Conservation (phyloP, 2,113 vertebrate genomes). For the Ovis aries region DNA sequence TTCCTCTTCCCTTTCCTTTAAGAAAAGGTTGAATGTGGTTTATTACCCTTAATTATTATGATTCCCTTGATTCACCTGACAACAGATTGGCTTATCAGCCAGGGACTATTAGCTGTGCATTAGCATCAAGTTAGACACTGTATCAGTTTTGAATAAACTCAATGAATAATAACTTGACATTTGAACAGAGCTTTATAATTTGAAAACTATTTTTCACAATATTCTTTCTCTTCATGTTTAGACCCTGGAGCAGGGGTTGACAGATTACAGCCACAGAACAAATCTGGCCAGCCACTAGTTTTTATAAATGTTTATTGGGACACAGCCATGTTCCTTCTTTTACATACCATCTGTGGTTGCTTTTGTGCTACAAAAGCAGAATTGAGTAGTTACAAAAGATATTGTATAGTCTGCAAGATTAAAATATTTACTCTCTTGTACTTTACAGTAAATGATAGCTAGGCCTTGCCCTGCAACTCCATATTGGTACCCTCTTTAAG, state of each 20-base stretch:
- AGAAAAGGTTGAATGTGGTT: constrained; percentile 9
- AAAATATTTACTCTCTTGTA: not conserved
- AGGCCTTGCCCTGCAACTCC: not conserved
- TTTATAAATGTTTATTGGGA: not conserved
- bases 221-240: not conserved
- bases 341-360: not conserved
- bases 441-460: not conserved
- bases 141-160: not conserved
- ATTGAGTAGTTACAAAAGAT: not conserved
- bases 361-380: not conserved
- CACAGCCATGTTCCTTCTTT: not conserved
- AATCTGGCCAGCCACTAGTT: not conserved
- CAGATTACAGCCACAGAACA: not conserved
- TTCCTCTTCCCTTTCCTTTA: constrained; percentile 21
- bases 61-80: not conserved
- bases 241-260: not conserved
- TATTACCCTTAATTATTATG: constrained; percentile 1
- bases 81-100: not conserved
- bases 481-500: not conserved
- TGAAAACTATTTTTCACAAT: not conserved
- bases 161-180: not conserved
- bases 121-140: not conserved
- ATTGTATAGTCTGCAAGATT: not conserved
- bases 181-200: not conserved
- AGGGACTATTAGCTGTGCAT: not conserved